A percentile compares a stretch with the other conserved stretches of the same genome.
Evolutionary conservation across 2,888 invertebrate species (phyloP).

Genomic region (Cephus rjabovi): DNA sequence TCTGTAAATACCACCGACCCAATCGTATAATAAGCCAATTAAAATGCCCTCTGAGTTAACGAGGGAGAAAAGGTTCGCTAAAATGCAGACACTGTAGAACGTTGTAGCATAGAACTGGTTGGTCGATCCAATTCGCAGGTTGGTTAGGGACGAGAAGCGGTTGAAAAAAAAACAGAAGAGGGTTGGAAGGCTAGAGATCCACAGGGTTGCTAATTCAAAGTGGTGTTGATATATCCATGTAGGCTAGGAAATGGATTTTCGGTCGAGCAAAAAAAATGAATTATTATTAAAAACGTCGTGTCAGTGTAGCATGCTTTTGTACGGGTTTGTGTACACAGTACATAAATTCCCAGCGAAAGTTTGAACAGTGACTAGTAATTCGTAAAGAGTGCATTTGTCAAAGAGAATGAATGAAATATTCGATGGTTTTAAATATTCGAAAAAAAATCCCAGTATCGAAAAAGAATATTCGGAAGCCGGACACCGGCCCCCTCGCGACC

Average conservation of each 20-base stretch:
- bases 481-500: background rate
- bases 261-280: background rate
- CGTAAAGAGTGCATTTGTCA: background rate
- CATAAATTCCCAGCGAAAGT: background rate
- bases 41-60: slow-evolving; percentile 13
- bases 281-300: background rate
- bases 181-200: background rate
- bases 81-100: background rate
- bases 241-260: slow-evolving; percentile 21
- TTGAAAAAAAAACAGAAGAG: too few relatives aligned
- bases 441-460: background rate
- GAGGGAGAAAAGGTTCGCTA: background rate
- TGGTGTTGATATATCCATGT: background rate
- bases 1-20: background rate
- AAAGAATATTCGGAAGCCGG: background rate
- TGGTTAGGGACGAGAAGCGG: background rate
- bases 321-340: background rate
- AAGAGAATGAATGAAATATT: background rate
- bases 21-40: slow-evolving; percentile 12
- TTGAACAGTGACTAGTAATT: background rate
- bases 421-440: background rate
- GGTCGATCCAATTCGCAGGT: background rate
- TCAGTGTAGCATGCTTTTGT: background rate
- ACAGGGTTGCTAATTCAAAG: background rate
- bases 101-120: background rate